phyloP scores from a whole-genome alignment of 1,140 invertebrate species.

The Listronotus bonariensis region DNA sequence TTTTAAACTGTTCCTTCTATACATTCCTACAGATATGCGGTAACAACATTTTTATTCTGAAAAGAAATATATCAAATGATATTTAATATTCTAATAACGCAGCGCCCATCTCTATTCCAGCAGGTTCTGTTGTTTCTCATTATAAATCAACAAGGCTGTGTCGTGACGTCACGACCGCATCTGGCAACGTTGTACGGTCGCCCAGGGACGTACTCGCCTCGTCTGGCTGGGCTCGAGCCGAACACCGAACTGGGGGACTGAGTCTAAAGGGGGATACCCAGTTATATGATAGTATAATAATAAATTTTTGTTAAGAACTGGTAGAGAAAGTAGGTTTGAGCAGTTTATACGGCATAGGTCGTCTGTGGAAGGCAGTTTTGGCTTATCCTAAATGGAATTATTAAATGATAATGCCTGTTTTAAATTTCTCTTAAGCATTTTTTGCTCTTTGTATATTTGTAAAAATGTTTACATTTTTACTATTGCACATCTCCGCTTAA shows the following conservation, averaged over 20 bases:
- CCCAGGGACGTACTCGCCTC: constrained; percentile 6
- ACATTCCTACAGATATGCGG: too few relatives aligned
- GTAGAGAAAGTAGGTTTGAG: constrained; percentile 42
- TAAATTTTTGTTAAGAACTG: constrained; percentile 34
- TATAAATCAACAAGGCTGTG: constrained; percentile 52
- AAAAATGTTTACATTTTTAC: too few relatives aligned
- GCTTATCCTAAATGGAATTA: background rate
- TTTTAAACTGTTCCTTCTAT: too few relatives aligned
- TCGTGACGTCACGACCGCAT: constrained; percentile 46
- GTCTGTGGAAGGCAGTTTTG: constrained; percentile 19
- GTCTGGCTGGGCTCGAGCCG: constrained; percentile 11
- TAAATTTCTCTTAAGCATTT: too few relatives aligned
- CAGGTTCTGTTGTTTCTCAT: constrained; percentile 50
- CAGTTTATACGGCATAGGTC: constrained; percentile 3
- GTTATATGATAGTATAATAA: constrained; percentile 37
- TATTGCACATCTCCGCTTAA: too few relatives aligned
- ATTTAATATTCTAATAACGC: constrained; percentile 3
- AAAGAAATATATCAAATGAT: background rate
- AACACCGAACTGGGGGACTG: constrained; percentile 13
- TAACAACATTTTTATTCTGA: too few relatives aligned
- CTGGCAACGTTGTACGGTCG: constrained; percentile 31
- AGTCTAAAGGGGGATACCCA: constrained; percentile 38
- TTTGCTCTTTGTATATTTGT: too few relatives aligned
- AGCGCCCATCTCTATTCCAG: constrained; percentile 38
- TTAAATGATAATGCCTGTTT: too few relatives aligned